These are phyloP conservation scores for Bambusicola thoracicus DNA, from an alignment of 2,113 vertebrate genomes.

Conservation along the genomic window DNA sequence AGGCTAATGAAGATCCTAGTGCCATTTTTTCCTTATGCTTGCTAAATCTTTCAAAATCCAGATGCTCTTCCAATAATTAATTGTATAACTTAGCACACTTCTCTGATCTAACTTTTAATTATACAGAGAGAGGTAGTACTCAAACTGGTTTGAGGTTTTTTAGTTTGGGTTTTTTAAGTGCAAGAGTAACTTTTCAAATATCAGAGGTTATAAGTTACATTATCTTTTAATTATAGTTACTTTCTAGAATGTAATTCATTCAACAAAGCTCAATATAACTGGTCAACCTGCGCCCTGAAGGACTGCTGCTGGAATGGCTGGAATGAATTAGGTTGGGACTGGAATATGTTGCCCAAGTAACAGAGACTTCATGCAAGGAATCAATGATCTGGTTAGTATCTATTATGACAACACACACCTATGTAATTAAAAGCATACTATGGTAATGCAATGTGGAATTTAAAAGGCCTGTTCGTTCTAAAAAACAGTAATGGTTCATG, in stretches of 20 bases:
- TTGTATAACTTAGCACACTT: constrained; percentile 46
- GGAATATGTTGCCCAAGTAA: not conserved
- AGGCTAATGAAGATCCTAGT: constrained; percentile 50
- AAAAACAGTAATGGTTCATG: not conserved
- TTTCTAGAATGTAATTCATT: not conserved
- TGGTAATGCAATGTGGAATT: not conserved
- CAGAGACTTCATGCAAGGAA: not conserved
- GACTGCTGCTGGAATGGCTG: not conserved
- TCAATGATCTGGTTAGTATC: not conserved
- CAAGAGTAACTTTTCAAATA: not conserved
- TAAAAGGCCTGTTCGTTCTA: not conserved
- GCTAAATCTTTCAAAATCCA: constrained; percentile 64
- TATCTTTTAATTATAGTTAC: not conserved
- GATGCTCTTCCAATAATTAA: constrained; percentile 64
- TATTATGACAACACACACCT: not conserved
- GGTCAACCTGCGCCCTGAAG: not conserved
- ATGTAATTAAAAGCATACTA: not conserved
- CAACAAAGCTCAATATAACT: not conserved
- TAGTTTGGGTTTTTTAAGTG: not conserved
- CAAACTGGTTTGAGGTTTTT: not conserved
- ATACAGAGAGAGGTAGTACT: constrained; percentile 32
- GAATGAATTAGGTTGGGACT: not conserved
- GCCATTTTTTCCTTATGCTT: constrained; percentile 53
- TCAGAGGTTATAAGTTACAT: not conserved
- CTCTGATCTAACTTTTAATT: constrained; percentile 48